Evolutionary conservation across 2,888 invertebrate genomes (phyloP).

Genomic region (Sphecodes monilicornis): DNA sequence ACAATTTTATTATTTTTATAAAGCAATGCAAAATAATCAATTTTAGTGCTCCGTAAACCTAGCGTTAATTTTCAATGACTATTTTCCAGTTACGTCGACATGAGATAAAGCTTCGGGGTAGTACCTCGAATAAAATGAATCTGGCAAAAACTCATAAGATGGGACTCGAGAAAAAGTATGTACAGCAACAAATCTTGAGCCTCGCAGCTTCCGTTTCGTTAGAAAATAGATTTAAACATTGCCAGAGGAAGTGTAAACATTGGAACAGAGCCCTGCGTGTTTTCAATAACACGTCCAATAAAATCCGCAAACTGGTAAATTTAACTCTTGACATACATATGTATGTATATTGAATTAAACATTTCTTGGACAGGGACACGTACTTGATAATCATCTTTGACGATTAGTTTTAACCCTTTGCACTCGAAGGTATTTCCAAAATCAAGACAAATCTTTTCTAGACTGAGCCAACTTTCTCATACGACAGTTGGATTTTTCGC

Average conservation of each 20-base stretch:
- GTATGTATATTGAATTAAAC: not conserved
- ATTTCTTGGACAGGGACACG: not conserved
- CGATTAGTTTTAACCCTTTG: too few species aligned
- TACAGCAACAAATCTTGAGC: not conserved
- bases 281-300: not conserved
- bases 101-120: not conserved
- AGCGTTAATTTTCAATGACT: not conserved
- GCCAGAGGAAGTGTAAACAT: constrained; percentile 2
- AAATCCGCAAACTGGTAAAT: not conserved
- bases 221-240: constrained; percentile 11
- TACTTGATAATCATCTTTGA: too few species aligned
- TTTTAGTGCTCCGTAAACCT: too few species aligned
- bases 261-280: not conserved
- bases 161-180: not conserved
- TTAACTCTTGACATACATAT: not conserved
- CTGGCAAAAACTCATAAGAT: constrained; percentile 13
- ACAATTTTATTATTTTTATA: too few species aligned
- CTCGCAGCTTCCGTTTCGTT: not conserved
- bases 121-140: not conserved
- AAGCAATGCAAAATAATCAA: too few species aligned
- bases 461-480: too few species aligned
- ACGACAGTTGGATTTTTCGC: too few species aligned
- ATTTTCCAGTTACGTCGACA: not conserved
- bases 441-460: too few species aligned
- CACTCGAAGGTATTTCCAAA: too few species aligned